phyloP scores from a whole-genome alignment of 2,888 invertebrate genomes.

The Nycteola revayana region DNA sequence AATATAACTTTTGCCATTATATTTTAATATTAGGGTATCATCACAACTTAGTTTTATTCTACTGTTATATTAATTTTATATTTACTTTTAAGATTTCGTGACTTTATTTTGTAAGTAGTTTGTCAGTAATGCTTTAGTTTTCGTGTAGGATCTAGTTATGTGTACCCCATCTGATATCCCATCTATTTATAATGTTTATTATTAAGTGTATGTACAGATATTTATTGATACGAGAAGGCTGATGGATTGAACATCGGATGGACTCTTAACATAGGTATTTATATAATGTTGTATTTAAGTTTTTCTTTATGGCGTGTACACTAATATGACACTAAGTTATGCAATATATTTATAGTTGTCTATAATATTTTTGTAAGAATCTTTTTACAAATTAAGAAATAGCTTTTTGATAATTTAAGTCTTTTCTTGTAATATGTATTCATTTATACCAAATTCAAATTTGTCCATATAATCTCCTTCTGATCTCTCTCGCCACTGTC shows the following conservation, averaged over 20 bases:
- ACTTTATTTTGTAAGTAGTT: constrained; percentile 32
- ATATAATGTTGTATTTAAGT: constrained; percentile 52
- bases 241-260: constrained; percentile 54
- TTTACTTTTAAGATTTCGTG: constrained; percentile 33
- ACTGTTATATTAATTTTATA: constrained; percentile 42
- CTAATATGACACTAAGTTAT: constrained; percentile 60
- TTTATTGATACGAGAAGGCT: constrained; percentile 63
- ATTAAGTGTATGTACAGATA: constrained; percentile 70
- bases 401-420: constrained; percentile 49
- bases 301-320: constrained; percentile 56
- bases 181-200: constrained; percentile 40
- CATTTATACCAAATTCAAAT: constrained; percentile 31
- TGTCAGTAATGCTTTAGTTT: constrained; percentile 23
- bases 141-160: constrained; percentile 21
- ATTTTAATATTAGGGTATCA: constrained; percentile 44
- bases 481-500: constrained; percentile 47
- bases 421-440: constrained; percentile 34
- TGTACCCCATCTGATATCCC: constrained; percentile 36
- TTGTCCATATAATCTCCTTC: constrained; percentile 44
- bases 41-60: constrained; percentile 52
- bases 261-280: constrained; percentile 45
- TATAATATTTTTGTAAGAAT: constrained; percentile 65
- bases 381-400: constrained; percentile 50
- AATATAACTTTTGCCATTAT: constrained; percentile 55
- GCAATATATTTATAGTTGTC: constrained; percentile 65